Evolutionary conservation across 2,888 invertebrate species (phyloP), one percentile per base, ranked within the genome.

Genomic region (Chydorus sphaericus): DNA sequence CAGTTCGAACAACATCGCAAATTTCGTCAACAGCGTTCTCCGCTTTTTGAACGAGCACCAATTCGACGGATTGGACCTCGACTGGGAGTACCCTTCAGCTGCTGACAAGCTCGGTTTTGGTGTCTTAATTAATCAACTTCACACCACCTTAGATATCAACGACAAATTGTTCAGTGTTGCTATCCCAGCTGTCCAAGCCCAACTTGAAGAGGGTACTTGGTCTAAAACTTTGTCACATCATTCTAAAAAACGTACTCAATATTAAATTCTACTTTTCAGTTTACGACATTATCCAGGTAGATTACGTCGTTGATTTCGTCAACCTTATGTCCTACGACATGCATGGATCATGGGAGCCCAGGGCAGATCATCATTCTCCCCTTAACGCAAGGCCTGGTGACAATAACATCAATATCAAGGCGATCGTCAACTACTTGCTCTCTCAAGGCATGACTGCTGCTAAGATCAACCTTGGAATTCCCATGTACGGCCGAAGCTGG

Each of bases 341-440:
- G 10, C 48, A 49, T 16, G 55, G 55, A 10, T 44, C 48, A 2
- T 55, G 55, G 55, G 48, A 55, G 11, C 16, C 14, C 28, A 6
- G 5, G 5, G 55, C 48, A 7, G 55, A 55, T 20, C 55, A 55
- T 48, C 55, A 55, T 16, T 10, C 55, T 3, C 55, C 55, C 7
- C 48, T 55, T 11, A 28, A 16, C 28, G 23, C 23, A 26, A 55
- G 48, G 48, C 30, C 55, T 1, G 30, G 33, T 31, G 52, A 52
- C 18, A 33, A 28, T 28, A 33, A 33, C 28, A 55, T 49, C 7
- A 31, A 52, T 33, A 16, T 20, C 62, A 65, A 66, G 55, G 63
- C 60, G 55, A 65, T 67, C 2, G 63, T 67, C n/a, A 61, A 63
- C 37, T 59, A 66, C 55, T 68, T 67, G 66, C 54, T 59, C 8